Evolutionary conservation across 2,888 invertebrate species (phyloP).

Genomic region (Muschampia plurimacula): DNA sequence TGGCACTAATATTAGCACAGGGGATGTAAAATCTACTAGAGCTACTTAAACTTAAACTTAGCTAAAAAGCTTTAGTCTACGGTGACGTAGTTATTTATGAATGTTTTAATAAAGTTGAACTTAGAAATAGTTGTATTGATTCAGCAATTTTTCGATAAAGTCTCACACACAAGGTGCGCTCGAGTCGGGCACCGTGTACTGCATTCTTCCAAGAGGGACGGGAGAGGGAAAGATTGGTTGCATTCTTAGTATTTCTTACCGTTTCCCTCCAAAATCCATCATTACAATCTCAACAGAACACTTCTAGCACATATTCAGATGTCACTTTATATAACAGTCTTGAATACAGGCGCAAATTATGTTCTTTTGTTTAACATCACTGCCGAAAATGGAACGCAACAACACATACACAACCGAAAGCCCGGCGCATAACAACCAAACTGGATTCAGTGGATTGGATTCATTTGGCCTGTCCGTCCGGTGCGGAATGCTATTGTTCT

Average conservation of each 20-base stretch:
- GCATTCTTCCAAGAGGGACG: conserved; percentile 82
- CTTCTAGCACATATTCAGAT: conserved; percentile 60
- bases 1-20: neutral
- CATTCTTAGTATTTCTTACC: conserved; percentile 82
- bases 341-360: conserved; percentile 56
- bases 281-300: conserved; percentile 42
- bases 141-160: conserved; percentile 47
- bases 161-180: conserved; percentile 73
- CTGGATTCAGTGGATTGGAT: conserved; percentile 70
- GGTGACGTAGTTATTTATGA: neutral
- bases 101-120: conserved; percentile 27
- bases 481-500: conserved; percentile 75
- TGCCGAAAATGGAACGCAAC: conserved; percentile 54
- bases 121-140: conserved; percentile 44
- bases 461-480: conserved; percentile 64
- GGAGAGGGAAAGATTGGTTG: conserved; percentile 72
- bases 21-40: conserved; percentile 1
- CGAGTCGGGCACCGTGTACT: conserved; percentile 69
- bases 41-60: neutral
- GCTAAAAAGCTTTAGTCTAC: conserved; percentile 7
- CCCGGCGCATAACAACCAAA: conserved; percentile 76
- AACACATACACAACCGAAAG: conserved; percentile 64
- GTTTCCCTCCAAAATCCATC: conserved; percentile 55
- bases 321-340: conserved; percentile 61
- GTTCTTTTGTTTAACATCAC: conserved; percentile 79